These are phyloP conservation scores for Synergus laeviventris DNA, from an alignment of 2,888 invertebrate species.

Conservation along the genomic window DNA sequence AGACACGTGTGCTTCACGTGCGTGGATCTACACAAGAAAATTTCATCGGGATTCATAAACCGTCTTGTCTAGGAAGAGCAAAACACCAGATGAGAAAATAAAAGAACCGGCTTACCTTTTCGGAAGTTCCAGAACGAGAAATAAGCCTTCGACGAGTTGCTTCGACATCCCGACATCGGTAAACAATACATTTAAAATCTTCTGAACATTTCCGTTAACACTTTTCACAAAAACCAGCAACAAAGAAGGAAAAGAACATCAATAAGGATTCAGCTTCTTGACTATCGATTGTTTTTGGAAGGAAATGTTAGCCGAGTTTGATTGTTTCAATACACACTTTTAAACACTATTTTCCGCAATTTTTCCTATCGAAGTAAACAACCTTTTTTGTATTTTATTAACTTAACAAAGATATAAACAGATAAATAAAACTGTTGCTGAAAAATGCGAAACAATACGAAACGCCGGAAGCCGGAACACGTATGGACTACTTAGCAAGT, in stretches of 20 bases:
- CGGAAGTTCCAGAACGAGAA: conserved; percentile 38
- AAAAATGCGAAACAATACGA: background rate
- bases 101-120: conserved; percentile 38
- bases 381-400: background rate
- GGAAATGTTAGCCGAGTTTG: background rate
- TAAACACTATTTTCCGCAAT: background rate
- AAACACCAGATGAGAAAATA: conserved; percentile 33
- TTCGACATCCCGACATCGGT: conserved; percentile 37
- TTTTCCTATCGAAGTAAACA: background rate
- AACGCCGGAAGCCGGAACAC: background rate
- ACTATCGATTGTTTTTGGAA: conserved; percentile 7
- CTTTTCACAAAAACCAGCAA: conserved; percentile 10
- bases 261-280: background rate
- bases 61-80: conserved; percentile 8
- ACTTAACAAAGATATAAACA: background rate
- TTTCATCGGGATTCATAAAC: conserved; percentile 27
- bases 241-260: background rate
- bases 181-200: conserved; percentile 35
- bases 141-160: conserved; percentile 32
- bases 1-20: conserved; percentile 34
- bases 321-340: background rate
- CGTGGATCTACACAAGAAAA: conserved; percentile 24
- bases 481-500: background rate
- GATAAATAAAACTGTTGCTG: background rate
- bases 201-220: background rate